Evolutionary conservation across 2,797 vertebrate genomes (phyloP), one percentile per base, ranked within the genome.

Genomic region (Oreochromis grahami): DNA sequence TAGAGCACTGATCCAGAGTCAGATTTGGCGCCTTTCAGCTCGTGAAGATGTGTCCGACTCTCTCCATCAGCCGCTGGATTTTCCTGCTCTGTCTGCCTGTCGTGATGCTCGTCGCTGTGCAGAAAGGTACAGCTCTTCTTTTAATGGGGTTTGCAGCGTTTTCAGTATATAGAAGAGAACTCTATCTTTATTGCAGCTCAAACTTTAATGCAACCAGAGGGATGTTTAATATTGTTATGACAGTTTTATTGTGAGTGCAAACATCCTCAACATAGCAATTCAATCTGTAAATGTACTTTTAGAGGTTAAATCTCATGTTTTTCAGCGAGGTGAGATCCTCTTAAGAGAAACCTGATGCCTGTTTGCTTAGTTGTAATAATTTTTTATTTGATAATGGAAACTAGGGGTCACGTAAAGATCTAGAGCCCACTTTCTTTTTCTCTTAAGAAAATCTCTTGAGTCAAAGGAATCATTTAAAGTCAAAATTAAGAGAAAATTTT

Each of bases 151-250:
- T 74, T 48, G 15, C 43, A 48, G 24, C n/a, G 6, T 50, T 74
- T 26, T 50, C 6, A 0, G 1, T 10, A 50, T 45, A 3, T 3
- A 24, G 24, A 24, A 24, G 24, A 24, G 24, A 24, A 24, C 24
- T 3, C 24, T 24, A 24, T 24, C 24, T 3, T 3, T 24, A 24
- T 24, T 24, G 24, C 3, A 24, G 24, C 12, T 26, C 52, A 26
- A 21, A 55, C 12, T 13, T 24, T 3, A 55, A 55, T 55, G 2
- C 2, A 26, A 26, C 24, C 24, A 24, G 24, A 24, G 0, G 14
- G 2, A 55, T 55, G 6, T 13, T 63, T 0, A 38, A n/a, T 63
- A 0, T 38, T n/a, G 3, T 63, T 13, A 0, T 0, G 32, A 60
- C 56, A 1, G 19, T 21, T 38, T 65, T 65, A 65, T 38, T 12